Evolutionary conservation across 2,797 vertebrate species (phyloP), one percentile per base, ranked within the genome.

Genomic region (Tragelaphus oryx): DNA sequence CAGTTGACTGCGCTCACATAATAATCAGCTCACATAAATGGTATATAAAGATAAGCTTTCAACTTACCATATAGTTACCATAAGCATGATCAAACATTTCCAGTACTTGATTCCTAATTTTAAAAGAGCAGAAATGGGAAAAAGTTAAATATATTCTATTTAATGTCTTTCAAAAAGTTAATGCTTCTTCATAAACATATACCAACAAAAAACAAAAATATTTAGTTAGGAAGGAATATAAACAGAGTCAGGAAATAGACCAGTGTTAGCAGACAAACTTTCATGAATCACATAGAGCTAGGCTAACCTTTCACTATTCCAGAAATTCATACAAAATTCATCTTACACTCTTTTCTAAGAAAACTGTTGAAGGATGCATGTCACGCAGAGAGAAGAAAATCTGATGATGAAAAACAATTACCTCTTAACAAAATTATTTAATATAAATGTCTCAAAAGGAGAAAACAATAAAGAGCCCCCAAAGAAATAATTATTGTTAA

Each of bases 1-100:
- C n/a, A n/a, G n/a, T n/a, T n/a, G n/a, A n/a, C n/a, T n/a, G n/a
- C n/a, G n/a, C n/a, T n/a, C n/a, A n/a, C n/a, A n/a, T n/a, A n/a
- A n/a, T n/a, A n/a, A n/a, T n/a, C n/a, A n/a, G n/a, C n/a, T n/a
- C n/a, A n/a, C n/a, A n/a, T n/a, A n/a, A n/a, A n/a, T n/a, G n/a
- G n/a, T n/a, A n/a, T n/a, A n/a, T n/a, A n/a, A n/a, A n/a, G n/a
- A n/a, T n/a, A n/a, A n/a, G n/a, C n/a, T n/a, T n/a, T n/a, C n/a
- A n/a, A n/a, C n/a, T n/a, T n/a, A n/a, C n/a, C n/a, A n/a, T 99
- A 93, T 99, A 99, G 98, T 99, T 99, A 97, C 99, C 99, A 98
- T 99, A 99, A 46, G 99, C 99, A 97, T 99, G 99, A 98, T 99
- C 99, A 98, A 99, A 99, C 99, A 99, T 99, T 98, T 99, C 99